phyloP scores from a whole-genome alignment of 2,797 vertebrate genomes.

The Menidia menidia region DNA sequence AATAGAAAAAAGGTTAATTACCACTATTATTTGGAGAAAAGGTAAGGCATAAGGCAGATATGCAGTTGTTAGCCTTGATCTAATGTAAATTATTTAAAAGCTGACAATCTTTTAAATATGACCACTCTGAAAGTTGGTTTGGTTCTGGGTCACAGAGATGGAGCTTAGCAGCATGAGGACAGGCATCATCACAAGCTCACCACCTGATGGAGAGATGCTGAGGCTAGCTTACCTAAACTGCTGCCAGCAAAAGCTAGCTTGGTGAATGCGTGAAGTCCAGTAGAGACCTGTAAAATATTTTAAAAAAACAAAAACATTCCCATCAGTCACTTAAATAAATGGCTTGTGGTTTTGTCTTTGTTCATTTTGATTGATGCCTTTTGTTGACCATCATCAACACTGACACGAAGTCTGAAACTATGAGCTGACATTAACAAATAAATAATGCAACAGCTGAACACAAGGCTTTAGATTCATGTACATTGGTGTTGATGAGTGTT shows the following conservation, averaged over 20 bases:
- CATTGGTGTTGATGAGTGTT: background rate
- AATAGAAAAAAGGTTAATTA: too few species aligned
- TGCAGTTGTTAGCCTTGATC: background rate
- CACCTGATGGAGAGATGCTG: background rate
- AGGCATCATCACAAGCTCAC: background rate
- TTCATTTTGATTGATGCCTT: conserved; percentile 19
- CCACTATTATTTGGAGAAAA: too few species aligned
- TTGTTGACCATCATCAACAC: conserved; percentile 25
- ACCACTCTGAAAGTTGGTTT: background rate
- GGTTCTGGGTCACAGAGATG: background rate
- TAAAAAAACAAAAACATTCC: background rate
- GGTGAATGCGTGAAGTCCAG: background rate
- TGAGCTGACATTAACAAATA: background rate
- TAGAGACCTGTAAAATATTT: too few species aligned
- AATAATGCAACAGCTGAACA: too few species aligned
- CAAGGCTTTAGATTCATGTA: background rate
- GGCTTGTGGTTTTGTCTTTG: conserved; percentile 7
- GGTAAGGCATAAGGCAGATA: too few species aligned
- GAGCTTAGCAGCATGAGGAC: background rate
- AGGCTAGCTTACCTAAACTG: background rate
- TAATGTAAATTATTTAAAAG: background rate
- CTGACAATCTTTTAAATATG: background rate
- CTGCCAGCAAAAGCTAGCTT: background rate
- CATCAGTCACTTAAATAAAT: too few species aligned
- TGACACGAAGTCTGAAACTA: conserved; percentile 10